Evolutionary conservation across 1,140 invertebrate genomes (phyloP).

Genomic region (Monochamus saltuarius): DNA sequence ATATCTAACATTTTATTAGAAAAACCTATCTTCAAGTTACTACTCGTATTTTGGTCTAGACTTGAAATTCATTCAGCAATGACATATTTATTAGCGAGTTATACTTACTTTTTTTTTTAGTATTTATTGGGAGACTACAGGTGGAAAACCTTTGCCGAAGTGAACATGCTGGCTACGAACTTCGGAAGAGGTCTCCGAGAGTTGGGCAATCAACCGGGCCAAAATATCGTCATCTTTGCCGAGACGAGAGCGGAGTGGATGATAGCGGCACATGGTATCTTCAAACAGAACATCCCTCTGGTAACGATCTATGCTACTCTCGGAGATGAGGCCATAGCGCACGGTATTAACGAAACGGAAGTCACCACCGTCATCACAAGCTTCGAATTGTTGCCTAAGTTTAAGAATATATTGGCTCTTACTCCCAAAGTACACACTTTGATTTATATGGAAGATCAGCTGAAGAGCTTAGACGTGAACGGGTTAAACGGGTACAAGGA

Average conservation of each 20-base stretch:
- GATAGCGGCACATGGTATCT: slow-evolving; percentile 89
- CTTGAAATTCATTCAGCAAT: too few species aligned
- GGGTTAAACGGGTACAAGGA: slow-evolving; percentile 62
- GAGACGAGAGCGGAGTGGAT: slow-evolving; percentile 98
- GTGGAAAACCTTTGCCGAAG: slow-evolving; percentile 85
- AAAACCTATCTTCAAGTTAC: too few species aligned
- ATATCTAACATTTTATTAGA: too few species aligned
- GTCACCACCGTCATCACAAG: slow-evolving; percentile 87
- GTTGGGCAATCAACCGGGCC: slow-evolving; percentile 55
- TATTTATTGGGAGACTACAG: slow-evolving; percentile 91
- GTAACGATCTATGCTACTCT: slow-evolving; percentile 97
- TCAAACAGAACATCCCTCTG: slow-evolving; percentile 90
- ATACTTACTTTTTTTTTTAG: slow-evolving; percentile 58
- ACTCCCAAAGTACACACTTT: slow-evolving; percentile 74
- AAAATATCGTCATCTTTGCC: slow-evolving; percentile 88
- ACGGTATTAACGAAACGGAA: slow-evolving; percentile 96
- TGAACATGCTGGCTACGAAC: slow-evolving; percentile 70
- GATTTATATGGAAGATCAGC: slow-evolving; percentile 87
- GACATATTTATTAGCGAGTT: too few species aligned
- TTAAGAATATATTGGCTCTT: slow-evolving; percentile 72
- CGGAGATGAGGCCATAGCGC: slow-evolving; percentile 92
- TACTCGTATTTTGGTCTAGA: too few species aligned
- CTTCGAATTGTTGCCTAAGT: slow-evolving; percentile 85
- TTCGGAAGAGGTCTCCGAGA: slow-evolving; percentile 79
- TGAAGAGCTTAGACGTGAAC: slow-evolving; percentile 65